Evolutionary conservation across 2,113 vertebrate species (phyloP), one percentile per base, ranked within the genome.

Genomic region (Dinomys branickii): DNA sequence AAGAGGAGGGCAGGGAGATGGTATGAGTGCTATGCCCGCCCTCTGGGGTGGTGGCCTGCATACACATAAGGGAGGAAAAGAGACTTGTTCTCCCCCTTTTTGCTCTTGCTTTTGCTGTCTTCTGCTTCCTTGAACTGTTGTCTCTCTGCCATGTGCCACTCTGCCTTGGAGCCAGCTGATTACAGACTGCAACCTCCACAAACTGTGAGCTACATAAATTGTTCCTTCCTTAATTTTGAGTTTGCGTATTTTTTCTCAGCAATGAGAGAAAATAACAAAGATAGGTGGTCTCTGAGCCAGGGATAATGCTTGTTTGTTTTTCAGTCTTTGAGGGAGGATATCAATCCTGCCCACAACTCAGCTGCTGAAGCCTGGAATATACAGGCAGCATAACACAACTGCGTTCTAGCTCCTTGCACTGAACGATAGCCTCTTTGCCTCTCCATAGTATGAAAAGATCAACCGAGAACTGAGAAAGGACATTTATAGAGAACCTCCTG

Each of bases 241-340:
- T 16, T 67, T 2, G 6, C 33, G 65, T 69, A 69, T 16, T 69
- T 67, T 69, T 33, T 69, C 65, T 69, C 28, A 69, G 33, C 16
- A 69, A 69, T n/a, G 35, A 19, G 7, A 69, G 35, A 7, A 69
- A 69, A n/a, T n/a, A 8, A 69, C 65, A 19, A n/a, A 69, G 28
- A n/a, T 17, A 69, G 65, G 17, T 69, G 41, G 50, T 88, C 35
- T 85, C 67, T 54, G 52, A 80, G 41, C 35, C 67, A 73, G 16
- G 41, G 4, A 28, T 90, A 69, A 44, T 63, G 13, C 16, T 61
- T 93, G 71, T 73, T 94, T 96, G 63, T 80, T 96, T 83, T 91
- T 71, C 38, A 44, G 24, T 78, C n/a, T 89, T 82, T 33, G 24
- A 13, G 5, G 30, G 47, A 84, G 30, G 89, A 83, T 63, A 41